Evolutionary conservation across 1,140 invertebrate genomes (phyloP).

Genomic region (Sesamia nonagrioides): DNA sequence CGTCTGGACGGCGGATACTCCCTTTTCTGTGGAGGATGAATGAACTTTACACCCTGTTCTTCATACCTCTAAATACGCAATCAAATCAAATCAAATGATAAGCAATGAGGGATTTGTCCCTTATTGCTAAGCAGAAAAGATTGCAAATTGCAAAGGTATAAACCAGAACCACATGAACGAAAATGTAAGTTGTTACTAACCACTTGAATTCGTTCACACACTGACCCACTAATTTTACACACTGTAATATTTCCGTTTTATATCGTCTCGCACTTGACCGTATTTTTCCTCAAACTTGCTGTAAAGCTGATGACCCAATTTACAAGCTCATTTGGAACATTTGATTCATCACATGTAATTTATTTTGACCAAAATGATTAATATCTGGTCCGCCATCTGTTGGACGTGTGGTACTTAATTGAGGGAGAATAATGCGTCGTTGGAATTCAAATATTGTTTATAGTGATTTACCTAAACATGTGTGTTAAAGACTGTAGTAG

Average conservation of each 20-base stretch:
- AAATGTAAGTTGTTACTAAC: neutral
- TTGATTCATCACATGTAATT: neutral
- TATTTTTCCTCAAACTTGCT: constrained; percentile 17
- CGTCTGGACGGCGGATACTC: too few relatives aligned
- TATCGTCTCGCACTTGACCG: constrained; percentile 23
- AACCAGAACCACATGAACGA: neutral
- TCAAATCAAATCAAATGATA: too few relatives aligned
- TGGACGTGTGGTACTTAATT: neutral
- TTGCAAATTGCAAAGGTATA: neutral
- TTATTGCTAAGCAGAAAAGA: too few relatives aligned
- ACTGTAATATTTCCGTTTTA: neutral
- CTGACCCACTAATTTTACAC: constrained; percentile 8
- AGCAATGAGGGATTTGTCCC: too few relatives aligned
- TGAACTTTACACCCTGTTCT: too few relatives aligned
- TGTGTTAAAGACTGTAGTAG: too few relatives aligned
- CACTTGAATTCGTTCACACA: neutral
- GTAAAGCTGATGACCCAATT: neutral
- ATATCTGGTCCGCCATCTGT: neutral
- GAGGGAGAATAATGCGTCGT: neutral
- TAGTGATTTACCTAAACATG: too few relatives aligned
- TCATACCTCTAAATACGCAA: too few relatives aligned
- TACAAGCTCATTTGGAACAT: neutral
- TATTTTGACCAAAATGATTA: constrained; percentile 1
- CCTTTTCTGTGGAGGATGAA: too few relatives aligned
- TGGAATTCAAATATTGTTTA: too few relatives aligned